These are phyloP conservation scores for Lampropteryx suffumata DNA, from an alignment of 2,888 invertebrate species.

Conservation along the genomic window DNA sequence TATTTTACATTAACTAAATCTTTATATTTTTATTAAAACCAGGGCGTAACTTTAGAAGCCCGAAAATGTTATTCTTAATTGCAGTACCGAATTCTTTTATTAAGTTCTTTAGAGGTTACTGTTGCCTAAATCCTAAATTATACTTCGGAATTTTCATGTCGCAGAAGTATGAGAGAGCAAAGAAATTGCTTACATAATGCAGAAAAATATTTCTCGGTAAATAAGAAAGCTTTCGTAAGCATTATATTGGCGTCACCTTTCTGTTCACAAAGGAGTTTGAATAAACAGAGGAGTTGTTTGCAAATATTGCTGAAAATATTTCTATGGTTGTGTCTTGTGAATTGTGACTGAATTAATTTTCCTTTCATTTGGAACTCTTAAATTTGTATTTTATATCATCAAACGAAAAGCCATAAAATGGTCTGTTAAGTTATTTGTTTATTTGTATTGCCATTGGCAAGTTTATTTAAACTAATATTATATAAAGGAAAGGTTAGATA, in stretches of 20 bases:
- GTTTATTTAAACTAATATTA: too few relatives aligned
- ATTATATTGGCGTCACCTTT: constrained; percentile 31
- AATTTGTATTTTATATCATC: not conserved
- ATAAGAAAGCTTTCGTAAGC: constrained; percentile 21
- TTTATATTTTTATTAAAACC: constrained; percentile 9
- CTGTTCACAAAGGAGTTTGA: constrained; percentile 31
- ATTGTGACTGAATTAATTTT: constrained; percentile 25
- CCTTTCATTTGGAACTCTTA: constrained; percentile 13
- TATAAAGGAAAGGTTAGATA: too few relatives aligned
- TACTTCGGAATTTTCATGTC: constrained; percentile 19
- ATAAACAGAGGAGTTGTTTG: constrained; percentile 26
- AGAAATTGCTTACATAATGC: constrained; percentile 27
- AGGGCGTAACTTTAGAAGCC: constrained; percentile 6
- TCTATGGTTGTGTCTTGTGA: constrained; percentile 12
- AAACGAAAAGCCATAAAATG: too few relatives aligned
- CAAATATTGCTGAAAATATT: constrained; percentile 26
- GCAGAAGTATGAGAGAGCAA: constrained; percentile 21
- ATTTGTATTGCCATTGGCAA: too few relatives aligned
- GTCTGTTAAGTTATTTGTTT: too few relatives aligned
- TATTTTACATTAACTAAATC: constrained; percentile 6
- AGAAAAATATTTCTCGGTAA: constrained; percentile 25
- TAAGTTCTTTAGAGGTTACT: constrained; percentile 23
- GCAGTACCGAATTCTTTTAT: constrained; percentile 16
- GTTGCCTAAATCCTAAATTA: constrained; percentile 23
- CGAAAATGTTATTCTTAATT: constrained; percentile 24